phyloP scores from a whole-genome alignment of 2,113 vertebrate species.

The Malurus elegans region DNA sequence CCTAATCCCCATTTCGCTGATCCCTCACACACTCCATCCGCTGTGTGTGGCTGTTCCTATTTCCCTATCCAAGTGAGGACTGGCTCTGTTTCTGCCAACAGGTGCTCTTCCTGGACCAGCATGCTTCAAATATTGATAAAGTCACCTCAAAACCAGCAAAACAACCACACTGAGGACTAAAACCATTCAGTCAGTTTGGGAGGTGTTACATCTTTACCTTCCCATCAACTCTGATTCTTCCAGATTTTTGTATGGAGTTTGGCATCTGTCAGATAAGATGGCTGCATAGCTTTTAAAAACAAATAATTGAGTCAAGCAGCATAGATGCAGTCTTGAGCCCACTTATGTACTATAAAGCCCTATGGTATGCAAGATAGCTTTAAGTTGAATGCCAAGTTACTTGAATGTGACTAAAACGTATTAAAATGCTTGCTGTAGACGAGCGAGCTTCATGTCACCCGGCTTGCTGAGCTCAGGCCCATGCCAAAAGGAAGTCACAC shows the following conservation, averaged over 20 bases:
- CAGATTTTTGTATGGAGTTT: background rate
- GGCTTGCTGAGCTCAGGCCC: background rate
- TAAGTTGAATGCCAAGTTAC: background rate
- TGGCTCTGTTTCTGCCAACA: background rate
- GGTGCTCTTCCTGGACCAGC: background rate
- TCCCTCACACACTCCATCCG: background rate
- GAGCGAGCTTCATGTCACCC: background rate
- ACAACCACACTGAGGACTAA: background rate
- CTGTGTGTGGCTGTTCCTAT: accelerated
- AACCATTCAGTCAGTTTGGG: background rate
- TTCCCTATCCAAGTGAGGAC: accelerated
- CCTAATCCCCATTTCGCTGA: background rate
- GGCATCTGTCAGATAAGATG: background rate
- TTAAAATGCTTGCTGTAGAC: background rate
- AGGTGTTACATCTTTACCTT: background rate
- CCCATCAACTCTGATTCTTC: background rate
- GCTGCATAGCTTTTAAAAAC: background rate
- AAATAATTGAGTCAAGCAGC: background rate
- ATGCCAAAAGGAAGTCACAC: background rate
- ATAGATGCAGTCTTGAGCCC: background rate
- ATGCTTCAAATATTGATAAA: background rate
- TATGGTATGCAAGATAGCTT: background rate
- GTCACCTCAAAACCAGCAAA: background rate
- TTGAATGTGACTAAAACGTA: accelerated
- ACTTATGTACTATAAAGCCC: background rate